A percentile compares a stretch with the other conserved stretches of the same genome.
Conservation (phyloP, 2,888 invertebrate genomes). For the Drosophila merina region DNA sequence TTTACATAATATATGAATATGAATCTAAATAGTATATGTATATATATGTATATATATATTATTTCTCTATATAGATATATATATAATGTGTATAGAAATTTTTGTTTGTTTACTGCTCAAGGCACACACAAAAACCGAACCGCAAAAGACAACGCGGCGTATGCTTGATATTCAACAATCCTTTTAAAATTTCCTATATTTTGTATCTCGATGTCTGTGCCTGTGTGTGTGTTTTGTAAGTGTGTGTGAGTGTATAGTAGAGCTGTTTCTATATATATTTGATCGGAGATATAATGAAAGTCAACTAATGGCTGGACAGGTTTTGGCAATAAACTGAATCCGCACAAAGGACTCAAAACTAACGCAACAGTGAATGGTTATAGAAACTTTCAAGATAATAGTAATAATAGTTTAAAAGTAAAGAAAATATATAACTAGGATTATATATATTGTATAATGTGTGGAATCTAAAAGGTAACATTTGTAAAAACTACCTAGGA, state of each 20-base stretch:
- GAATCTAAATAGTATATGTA: slow-evolving; percentile 28
- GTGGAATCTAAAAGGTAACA: too few relatives aligned
- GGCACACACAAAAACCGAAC: slow-evolving; percentile 34
- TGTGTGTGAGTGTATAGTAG: background rate
- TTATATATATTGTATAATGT: background rate
- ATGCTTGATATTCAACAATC: slow-evolving; percentile 50
- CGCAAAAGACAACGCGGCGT: slow-evolving; percentile 50
- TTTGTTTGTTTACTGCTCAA: slow-evolving; percentile 52
- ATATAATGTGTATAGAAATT: slow-evolving; percentile 30
- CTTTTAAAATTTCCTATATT: background rate
- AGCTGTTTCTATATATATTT: slow-evolving; percentile 2
- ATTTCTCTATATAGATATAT: slow-evolving; percentile 11
- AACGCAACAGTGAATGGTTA: background rate
- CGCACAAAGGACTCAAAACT: slow-evolving; percentile 32
- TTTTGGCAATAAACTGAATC: slow-evolving; percentile 1
- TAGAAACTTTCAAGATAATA: background rate
- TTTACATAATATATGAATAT: slow-evolving; percentile 34
- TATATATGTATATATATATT: slow-evolving; percentile 27
- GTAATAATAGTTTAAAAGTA: background rate
- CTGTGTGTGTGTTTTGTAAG: slow-evolving; percentile 4
- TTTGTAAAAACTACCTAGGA: background rate
- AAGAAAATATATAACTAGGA: background rate
- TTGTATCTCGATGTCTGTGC: slow-evolving; percentile 8
- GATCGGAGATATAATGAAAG: background rate
- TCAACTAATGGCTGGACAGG: slow-evolving; percentile 29